Evolutionary conservation across 2,797 vertebrate genomes (phyloP).

Genomic region (Amblyopsis hoosieri): DNA sequence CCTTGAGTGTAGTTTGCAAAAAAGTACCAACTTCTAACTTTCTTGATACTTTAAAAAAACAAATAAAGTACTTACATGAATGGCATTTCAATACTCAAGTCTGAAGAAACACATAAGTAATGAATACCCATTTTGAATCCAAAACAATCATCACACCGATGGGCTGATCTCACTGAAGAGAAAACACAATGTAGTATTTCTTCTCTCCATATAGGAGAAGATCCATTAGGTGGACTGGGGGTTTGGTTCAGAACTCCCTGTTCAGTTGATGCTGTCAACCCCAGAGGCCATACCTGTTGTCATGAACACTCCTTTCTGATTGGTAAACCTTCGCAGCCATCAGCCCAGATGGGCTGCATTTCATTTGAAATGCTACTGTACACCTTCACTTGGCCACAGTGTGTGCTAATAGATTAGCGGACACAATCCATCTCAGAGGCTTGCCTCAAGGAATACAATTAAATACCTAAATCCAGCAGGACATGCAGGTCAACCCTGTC

Average conservation of each 20-base stretch:
- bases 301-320: slow-evolving; percentile 31
- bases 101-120: slow-evolving; percentile 2
- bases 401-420: slow-evolving; percentile 45
- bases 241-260: too few species aligned
- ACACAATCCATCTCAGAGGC: slow-evolving; percentile 31
- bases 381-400: slow-evolving; percentile 24
- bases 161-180: neutral
- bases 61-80: too few species aligned
- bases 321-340: slow-evolving; percentile 17
- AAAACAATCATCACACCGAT: neutral
- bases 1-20: too few species aligned
- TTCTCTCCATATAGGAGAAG: too few species aligned
- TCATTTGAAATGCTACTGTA: slow-evolving; percentile 30
- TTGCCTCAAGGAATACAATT: slow-evolving; percentile 63
- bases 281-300: slow-evolving; percentile 15
- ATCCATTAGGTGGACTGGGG: too few species aligned
- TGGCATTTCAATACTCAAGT: neutral
- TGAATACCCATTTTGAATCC: neutral
- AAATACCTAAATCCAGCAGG: slow-evolving; percentile 59
- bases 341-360: slow-evolving; percentile 40
- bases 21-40: too few species aligned
- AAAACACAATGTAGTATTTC: too few species aligned
- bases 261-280: slow-evolving; percentile 18
- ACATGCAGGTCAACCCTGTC: slow-evolving; percentile 51
- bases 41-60: too few species aligned